A percentile compares a stretch with the other conserved stretches of the same genome.
These are phyloP conservation scores for Falcaria lacertinaria DNA, from an alignment of 2,888 invertebrate species.

Conservation along the genomic window DNA sequence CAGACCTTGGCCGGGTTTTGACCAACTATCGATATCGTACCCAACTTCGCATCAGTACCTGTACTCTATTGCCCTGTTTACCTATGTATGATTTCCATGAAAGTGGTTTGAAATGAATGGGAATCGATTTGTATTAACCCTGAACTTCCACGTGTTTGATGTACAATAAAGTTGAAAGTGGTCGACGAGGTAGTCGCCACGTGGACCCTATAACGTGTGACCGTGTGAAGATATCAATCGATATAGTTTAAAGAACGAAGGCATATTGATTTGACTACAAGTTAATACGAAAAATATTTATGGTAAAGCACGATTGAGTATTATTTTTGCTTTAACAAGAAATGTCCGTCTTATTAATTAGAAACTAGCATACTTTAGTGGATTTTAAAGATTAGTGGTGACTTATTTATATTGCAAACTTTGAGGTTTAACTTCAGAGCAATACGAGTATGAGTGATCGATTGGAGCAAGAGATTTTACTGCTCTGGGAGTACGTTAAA, in stretches of 20 bases:
- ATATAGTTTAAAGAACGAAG: neutral
- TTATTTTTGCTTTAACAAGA: too few relatives aligned
- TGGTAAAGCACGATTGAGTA: too few relatives aligned
- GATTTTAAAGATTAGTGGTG: too few relatives aligned
- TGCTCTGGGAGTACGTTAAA: constrained; percentile 74
- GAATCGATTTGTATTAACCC: constrained; percentile 69
- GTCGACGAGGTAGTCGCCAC: constrained; percentile 39
- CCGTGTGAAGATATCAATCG: constrained; percentile 19
- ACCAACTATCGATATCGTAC: too few relatives aligned
- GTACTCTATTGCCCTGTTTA: neutral
- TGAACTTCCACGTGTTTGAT: constrained; percentile 52
- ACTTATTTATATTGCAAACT: too few relatives aligned
- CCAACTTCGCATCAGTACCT: too few relatives aligned
- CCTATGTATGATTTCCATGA: constrained; percentile 9
- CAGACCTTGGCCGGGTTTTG: too few relatives aligned
- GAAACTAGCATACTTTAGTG: too few relatives aligned
- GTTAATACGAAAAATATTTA: too few relatives aligned
- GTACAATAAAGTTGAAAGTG: constrained; percentile 34
- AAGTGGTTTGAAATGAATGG: constrained; percentile 34
- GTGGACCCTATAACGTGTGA: constrained; percentile 31
- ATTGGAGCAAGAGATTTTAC: constrained; percentile 59
- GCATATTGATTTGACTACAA: too few relatives aligned
- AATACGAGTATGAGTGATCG: constrained; percentile 55
- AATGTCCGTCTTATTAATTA: too few relatives aligned
- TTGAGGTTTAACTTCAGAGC: too few relatives aligned